These are phyloP conservation scores for Acanthochromis polyacanthus DNA, from an alignment of 2,113 vertebrate species.

Conservation along the genomic window DNA sequence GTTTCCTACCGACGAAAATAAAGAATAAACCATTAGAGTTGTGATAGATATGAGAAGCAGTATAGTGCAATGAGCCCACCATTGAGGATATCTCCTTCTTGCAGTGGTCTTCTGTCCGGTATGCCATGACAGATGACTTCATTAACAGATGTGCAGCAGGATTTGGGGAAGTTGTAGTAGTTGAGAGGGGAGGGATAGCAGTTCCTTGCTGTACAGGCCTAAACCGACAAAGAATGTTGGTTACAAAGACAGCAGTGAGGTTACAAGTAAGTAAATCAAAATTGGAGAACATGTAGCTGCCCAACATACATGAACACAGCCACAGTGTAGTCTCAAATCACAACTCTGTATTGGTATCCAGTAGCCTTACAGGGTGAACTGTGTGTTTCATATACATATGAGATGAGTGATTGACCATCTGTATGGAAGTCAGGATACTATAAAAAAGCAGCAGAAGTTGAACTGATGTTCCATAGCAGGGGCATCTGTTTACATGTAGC, in stretches of 20 bases:
- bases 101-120: conserved; percentile 92
- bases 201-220: conserved; percentile 96
- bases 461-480: not conserved
- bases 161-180: conserved; percentile 99
- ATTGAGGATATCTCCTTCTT: conserved; percentile 97
- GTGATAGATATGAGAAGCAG: not conserved
- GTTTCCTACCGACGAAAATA: not conserved
- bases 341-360: not conserved
- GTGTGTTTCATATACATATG: not conserved
- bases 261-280: not conserved
- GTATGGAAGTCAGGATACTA: not conserved
- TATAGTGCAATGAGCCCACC: conserved; percentile 80
- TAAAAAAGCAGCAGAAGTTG: not conserved
- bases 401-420: not conserved
- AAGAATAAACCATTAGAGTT: not conserved
- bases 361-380: not conserved
- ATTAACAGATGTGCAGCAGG: conserved; percentile 98
- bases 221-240: conserved; percentile 24
- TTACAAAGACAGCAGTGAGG: not conserved
- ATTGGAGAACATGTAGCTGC: not conserved
- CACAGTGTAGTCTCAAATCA: not conserved
- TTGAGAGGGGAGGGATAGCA: conserved; percentile 99
- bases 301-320: not conserved
- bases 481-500: not conserved
- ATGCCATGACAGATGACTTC: conserved; percentile 99